These are phyloP conservation scores for Axis porcinus DNA, from an alignment of 2,113 vertebrate genomes.

Conservation along the genomic window DNA sequence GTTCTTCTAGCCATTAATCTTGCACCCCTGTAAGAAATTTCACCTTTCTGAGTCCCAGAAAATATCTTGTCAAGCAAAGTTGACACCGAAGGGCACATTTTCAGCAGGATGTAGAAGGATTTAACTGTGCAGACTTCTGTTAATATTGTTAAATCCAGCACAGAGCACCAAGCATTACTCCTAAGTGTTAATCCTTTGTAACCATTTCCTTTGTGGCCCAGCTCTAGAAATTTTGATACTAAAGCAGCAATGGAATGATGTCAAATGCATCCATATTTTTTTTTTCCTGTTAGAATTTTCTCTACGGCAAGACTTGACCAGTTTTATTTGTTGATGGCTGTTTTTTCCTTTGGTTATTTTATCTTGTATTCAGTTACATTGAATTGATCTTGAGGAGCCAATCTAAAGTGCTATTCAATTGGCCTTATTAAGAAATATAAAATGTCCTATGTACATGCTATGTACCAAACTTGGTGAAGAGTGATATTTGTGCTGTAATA, in stretches of 20 bases:
- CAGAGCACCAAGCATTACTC: background rate
- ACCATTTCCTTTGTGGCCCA: background rate
- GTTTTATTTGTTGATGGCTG: background rate
- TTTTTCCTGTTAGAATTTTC: background rate
- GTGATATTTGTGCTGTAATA: background rate
- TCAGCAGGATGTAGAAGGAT: slow-evolving; percentile 45
- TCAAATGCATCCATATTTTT: background rate
- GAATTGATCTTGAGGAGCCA: background rate
- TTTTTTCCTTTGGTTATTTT: slow-evolving; percentile 5
- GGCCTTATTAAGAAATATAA: background rate
- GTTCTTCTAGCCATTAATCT: slow-evolving; percentile 56
- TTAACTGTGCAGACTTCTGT: slow-evolving; percentile 38
- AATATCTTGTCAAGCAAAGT: slow-evolving; percentile 58
- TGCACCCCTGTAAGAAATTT: slow-evolving; percentile 46
- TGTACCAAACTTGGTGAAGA: background rate
- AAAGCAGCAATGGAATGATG: background rate
- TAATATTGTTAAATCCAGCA: slow-evolving; percentile 6
- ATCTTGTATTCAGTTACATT: background rate
- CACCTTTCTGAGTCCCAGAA: slow-evolving; percentile 32
- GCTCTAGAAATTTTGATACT: background rate
- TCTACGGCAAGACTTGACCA: background rate
- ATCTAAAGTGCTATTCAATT: background rate
- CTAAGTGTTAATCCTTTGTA: background rate
- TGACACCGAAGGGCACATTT: slow-evolving; percentile 32
- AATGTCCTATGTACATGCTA: background rate